Evolutionary conservation across 2,113 vertebrate species (phyloP).

Genomic region (Corvus moneduloides): DNA sequence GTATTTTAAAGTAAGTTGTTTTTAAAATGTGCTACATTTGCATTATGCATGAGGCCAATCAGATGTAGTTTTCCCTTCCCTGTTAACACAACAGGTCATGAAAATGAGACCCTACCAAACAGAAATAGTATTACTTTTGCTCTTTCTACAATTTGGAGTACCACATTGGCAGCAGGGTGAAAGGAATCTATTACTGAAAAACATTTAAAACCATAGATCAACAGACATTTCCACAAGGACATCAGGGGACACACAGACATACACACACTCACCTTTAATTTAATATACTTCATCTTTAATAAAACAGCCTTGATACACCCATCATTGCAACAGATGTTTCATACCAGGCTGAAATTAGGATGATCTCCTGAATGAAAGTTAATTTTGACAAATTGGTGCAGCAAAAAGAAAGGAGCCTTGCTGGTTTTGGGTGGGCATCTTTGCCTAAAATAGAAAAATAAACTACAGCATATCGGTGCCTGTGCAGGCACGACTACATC

Average conservation of each 20-base stretch:
- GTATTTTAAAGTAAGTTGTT: not conserved
- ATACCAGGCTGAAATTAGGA: not conserved
- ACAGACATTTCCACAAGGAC: not conserved
- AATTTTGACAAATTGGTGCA: not conserved
- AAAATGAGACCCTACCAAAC: not conserved
- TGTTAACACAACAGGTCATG: not conserved
- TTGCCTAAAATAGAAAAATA: not conserved
- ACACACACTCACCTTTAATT: not conserved
- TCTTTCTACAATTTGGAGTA: not conserved
- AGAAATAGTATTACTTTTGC: not conserved
- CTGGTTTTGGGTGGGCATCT: not conserved
- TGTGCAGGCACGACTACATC: not conserved
- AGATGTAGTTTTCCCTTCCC: not conserved
- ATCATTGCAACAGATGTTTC: not conserved
- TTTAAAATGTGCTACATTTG: not conserved
- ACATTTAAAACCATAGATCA: not conserved
- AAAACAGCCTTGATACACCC: not conserved
- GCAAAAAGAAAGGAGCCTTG: not conserved
- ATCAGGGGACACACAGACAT: not conserved
- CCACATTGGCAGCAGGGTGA: fast-evolving
- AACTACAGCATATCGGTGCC: not conserved
- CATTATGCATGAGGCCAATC: not conserved
- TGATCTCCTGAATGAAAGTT: not conserved
- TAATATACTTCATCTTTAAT: not conserved
- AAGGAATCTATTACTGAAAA: not conserved